Conservation (phyloP, 2,888 invertebrate species). For the Melinaea marsaeus region DNA sequence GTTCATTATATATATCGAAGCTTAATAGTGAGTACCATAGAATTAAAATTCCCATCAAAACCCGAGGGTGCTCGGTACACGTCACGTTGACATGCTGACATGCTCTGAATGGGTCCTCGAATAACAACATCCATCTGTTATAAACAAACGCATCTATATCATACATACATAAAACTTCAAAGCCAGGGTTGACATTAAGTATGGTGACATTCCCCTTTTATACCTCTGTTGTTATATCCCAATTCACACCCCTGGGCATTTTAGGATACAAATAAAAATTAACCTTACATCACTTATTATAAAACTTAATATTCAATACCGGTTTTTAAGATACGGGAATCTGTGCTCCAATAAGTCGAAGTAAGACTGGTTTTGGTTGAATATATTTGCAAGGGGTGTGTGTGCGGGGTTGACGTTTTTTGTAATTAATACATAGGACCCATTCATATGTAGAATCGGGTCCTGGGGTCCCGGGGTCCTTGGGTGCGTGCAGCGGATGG, state of each 20-base stretch:
- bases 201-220: slow-evolving; percentile 61
- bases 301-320: slow-evolving; percentile 35
- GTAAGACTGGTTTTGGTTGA: slow-evolving; percentile 38
- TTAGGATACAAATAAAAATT: slow-evolving; percentile 29
- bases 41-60: neutral
- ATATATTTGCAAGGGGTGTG: slow-evolving; percentile 54
- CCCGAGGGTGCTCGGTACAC: neutral
- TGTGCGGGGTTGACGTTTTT: slow-evolving; percentile 62
- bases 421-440: slow-evolving; percentile 74
- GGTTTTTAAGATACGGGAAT: slow-evolving; percentile 32
- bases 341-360: slow-evolving; percentile 32
- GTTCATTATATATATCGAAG: too few relatives aligned
- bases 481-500: slow-evolving; percentile 30
- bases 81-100: slow-evolving; percentile 11
- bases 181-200: slow-evolving; percentile 73
- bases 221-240: slow-evolving; percentile 66
- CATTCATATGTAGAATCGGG: slow-evolving; percentile 70
- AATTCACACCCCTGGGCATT: slow-evolving; percentile 72
- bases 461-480: slow-evolving; percentile 40
- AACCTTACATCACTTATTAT: slow-evolving; percentile 28
- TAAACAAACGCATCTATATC: slow-evolving; percentile 52
- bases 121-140: slow-evolving; percentile 38
- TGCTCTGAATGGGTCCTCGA: slow-evolving; percentile 20
- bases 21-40: too few relatives aligned
- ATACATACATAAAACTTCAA: slow-evolving; percentile 65